Evolutionary conservation across 2,113 vertebrate genomes (phyloP), one percentile per base, ranked within the genome.

Genomic region (Micromys minutus): DNA sequence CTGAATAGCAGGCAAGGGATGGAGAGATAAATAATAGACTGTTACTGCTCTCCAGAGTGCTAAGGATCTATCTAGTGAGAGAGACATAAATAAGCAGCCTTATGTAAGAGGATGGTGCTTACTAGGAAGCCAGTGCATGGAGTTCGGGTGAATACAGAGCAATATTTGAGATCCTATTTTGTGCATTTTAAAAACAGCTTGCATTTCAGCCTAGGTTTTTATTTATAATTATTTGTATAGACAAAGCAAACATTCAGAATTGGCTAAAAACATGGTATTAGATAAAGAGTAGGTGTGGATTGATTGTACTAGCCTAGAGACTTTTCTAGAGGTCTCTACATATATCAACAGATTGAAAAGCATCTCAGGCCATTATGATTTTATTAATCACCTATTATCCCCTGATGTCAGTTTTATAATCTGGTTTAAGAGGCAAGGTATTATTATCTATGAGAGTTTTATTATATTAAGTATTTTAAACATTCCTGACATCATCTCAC

Each of bases 401-500:
- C 47, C 50, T 95, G 88, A 71, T 94, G 65, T 11, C 3, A 22
- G 59, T 63, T 87, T 26, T 89, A 17, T 89, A 72, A 63, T 83
- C 12, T 94, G 5, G 21, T 83, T 92, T 93, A 42, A n/a, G 81
- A 72, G 13, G 47, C 55, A 92, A 42, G 59, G 24, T 85, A 94
- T 47, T 45, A 90, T 8, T 39, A 52, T 89, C 45, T 81, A 63
- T 63, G 52, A 24, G 13, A 93, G 39, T 86, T 57, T 94, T 55
- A 91, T 86, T 81, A 72, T 65, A 65, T 34, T 81, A 96, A 95
- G 12, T 74, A 67, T 89, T 81, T 95, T 39, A 87, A 24, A 91
- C n/a, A 93, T 92, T 92, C 52, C 36, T 74, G 67, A 61, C 26
- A 61, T 92, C 52, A 65, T 72, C 26, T 87, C 29, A 31, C 39